phyloP scores from a whole-genome alignment of 2,888 invertebrate species.

The Hemistola chrysoprasaria region DNA sequence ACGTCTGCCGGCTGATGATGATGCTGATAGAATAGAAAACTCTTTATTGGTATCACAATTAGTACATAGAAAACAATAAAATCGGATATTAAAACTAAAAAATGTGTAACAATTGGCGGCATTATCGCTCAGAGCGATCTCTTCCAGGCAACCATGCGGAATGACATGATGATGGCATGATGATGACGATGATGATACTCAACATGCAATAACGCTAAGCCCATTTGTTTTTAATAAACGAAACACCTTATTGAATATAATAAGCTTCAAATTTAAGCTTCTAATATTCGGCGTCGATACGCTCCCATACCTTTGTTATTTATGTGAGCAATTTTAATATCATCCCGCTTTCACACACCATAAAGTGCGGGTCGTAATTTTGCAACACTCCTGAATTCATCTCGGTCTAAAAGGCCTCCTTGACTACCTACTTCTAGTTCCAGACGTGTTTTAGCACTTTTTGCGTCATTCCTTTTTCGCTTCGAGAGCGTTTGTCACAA shows the following conservation, averaged over 20 bases:
- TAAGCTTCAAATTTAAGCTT: conserved; percentile 20
- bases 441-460: conserved; percentile 43
- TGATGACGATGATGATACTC: no score
- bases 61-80: no score
- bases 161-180: no score
- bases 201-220: conserved; percentile 8
- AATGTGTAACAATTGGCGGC: no score
- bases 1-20: no score
- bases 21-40: no score
- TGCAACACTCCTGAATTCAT: conserved; percentile 53
- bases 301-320: conserved; percentile 25
- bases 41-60: no score
- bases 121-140: no score
- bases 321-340: conserved; percentile 34
- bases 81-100: no score
- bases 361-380: conserved; percentile 55
- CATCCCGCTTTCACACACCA: conserved; percentile 50
- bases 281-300: conserved; percentile 24
- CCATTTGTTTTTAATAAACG: conserved; percentile 17
- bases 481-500: conserved; percentile 57
- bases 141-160: no score
- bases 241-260: conserved; percentile 13
- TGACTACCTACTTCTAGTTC: conserved; percentile 34
- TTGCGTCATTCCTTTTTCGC: conserved; percentile 41
- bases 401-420: conserved; percentile 51